Evolutionary conservation across 2,797 vertebrate genomes (phyloP), one percentile per base, ranked within the genome.

Genomic region (Sarcophilus harrisii): DNA sequence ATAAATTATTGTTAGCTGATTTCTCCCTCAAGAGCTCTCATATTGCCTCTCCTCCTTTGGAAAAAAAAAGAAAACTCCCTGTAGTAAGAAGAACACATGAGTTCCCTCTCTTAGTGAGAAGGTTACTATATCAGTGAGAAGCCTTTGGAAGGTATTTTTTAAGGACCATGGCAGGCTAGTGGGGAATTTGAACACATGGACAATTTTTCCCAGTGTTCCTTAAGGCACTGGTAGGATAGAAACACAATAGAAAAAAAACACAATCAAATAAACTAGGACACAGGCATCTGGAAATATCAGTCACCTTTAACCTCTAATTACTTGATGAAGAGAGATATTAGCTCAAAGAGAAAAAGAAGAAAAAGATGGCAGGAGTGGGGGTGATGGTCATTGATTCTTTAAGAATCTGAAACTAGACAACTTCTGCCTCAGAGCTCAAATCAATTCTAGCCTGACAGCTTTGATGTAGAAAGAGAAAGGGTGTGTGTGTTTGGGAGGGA

Each of bases 381-480:
- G 12, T 14, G 16, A 21, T 24, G 12, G 24, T 52, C 54, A n/a
- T 66, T 59, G 92, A 94, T 58, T 52, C 38, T 59, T 55, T 94
- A 38, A 49, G 89, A 57, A 92, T 57, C 62, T 29, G 81, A 92
- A 30, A 55, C 29, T 21, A 81, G 32, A 58, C 58, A 92, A 57
- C 90, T 57, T 90, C 30, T 90, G 28, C 52, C 28, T 90, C 52
- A 90, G 52, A 90, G 95, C 58, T 24, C 12, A 89, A 91, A 94
- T 90, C 95, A 90, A 92, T 90, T 27, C 52, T 38, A 57, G 91
- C 30, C 38, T 58, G 14, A 62, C 2, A 38, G 57, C n/a, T 93
- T 49, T 27, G 28, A 92, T 57, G 73, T 81, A 90, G 38, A 58
- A n/a, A 28, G 90, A 30, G 55, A 89, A 32, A 58, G 28, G 58